phyloP scores from a whole-genome alignment of 1,140 invertebrate genomes.

The Centruroides sculpturatus region DNA sequence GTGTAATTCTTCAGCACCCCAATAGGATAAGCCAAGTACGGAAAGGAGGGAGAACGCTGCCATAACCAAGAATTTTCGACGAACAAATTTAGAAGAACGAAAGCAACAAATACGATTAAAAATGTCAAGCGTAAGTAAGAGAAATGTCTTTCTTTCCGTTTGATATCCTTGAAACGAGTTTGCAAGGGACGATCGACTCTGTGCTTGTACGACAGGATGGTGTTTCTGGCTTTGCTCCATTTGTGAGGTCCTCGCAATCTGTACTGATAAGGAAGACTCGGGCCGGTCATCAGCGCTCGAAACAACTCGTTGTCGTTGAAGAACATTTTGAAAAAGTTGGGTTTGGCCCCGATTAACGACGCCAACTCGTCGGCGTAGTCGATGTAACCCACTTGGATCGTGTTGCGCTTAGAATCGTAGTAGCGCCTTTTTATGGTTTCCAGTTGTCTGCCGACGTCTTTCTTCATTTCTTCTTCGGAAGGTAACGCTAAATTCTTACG shows the following conservation, averaged over 20 bases:
- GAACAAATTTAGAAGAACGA: too few relatives aligned
- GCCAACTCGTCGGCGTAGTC: constrained; percentile 15
- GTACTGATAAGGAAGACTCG: too few relatives aligned
- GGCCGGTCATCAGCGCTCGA: constrained; percentile 21
- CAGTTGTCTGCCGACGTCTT: constrained; percentile 17
- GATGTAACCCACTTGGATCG: constrained; percentile 13
- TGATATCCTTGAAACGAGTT: too few relatives aligned
- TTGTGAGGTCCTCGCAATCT: constrained; percentile 25
- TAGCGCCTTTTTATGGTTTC: constrained; percentile 6
- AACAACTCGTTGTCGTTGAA: constrained; percentile 16
- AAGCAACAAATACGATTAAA: too few relatives aligned
- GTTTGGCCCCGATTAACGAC: constrained; percentile 5
- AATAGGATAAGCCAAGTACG: too few relatives aligned
- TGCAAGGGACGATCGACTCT: neutral
- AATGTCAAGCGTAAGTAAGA: too few relatives aligned
- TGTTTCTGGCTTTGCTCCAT: constrained; percentile 27
- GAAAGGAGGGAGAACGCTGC: too few relatives aligned
- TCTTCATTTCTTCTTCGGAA: constrained; percentile 9
- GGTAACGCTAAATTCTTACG: constrained; percentile 12
- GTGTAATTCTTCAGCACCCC: too few relatives aligned
- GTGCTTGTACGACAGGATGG: constrained; percentile 20
- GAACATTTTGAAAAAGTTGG: constrained; percentile 14
- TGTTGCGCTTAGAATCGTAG: constrained; percentile 14
- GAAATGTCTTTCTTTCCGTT: too few relatives aligned
- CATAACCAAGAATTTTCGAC: too few relatives aligned